Base-by-base conservation (phyloP, 1,140 invertebrate species). In the Drosophila parvula region DNA sequence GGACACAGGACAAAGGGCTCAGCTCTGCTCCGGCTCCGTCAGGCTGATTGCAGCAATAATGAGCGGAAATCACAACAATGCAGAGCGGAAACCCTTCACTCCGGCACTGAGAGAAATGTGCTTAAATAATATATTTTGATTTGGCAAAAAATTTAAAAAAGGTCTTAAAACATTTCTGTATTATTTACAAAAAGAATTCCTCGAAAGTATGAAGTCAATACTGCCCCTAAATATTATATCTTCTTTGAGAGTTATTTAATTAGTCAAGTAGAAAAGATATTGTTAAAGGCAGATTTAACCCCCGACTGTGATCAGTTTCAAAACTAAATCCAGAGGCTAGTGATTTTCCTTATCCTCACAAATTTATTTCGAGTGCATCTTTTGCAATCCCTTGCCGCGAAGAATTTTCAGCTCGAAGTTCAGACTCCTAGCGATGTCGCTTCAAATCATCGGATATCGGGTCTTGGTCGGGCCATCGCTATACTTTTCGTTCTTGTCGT, bases 21-120 rank as follows among this genome's bases (percentile, higher is more conserved):
- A 34, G 11, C 50, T 32, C 48, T 7, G 50, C 7, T 14, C 14
- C n/a, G 34, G 50, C 74, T 76, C 55, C 64, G 60, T 62, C 75
- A 63, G 79, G 34, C 65, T 83, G 83, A 88, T 88, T 88, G 83
- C 79, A 77, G 77, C 73, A 80, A 88, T 88, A 88, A 88, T 88
- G 83, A 88, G 84, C 83, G 76, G 73, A 80, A 83, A 84, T 83
- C 71, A 69, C 65, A 83, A 84, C 71, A 79, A 71, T 78, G 64
- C 53, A 53, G 10, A 53, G n/a, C 61, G 65, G 34, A 69, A 67
- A 53, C 55, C 80, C 74, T 56, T 43, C 58, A 45, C 50, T 53
- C 70, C 28, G 44, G 51, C 74, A 79, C 74, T 57, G 59, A 22
- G 30, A 47, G 47, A 64, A 55, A 70, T 28, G 22, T 22, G 22